Evolutionary conservation across 2,888 invertebrate genomes (phyloP), one percentile per base, ranked within the genome.

Genomic region (Drosophila neutralis): DNA sequence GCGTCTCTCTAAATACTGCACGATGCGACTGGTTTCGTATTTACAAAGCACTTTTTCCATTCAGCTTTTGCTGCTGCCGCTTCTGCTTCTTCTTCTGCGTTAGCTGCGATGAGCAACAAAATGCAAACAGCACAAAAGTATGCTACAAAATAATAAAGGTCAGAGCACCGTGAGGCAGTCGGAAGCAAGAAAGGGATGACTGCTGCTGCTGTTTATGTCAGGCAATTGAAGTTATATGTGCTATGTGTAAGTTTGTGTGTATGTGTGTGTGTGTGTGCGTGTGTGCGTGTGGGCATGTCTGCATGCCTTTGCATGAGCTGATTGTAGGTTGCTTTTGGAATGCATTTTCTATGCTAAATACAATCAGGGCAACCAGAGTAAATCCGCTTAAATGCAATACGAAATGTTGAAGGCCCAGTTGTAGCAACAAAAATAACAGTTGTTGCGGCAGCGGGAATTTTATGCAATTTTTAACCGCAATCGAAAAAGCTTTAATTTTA

Each of bases 11-110:
- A 85, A 85, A 87, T 87, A 87, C 83, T 76, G 74, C 61, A 81
- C 68, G 80, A 71, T 61, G 72, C 87, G 79, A 63, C 80, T 78
- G 70, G 71, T 66, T 80, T 73, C 83, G 67, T 87, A 87, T 89
- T 89, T 87, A 64, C 87, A 75, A 71, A 86, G 83, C 85, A 88
- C 86, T 85, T 83, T 87, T 85, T 73, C 73, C 62, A 69, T 76
- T 68, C 54, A 27, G 49, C 42, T 40, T 10, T 51, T 62, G 60
- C 51, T 29, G 29, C 18, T 51, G 31, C 63, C 38, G 51, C 49
- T 24, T 15, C 24, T 53, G 48, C 64, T 58, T 54, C 60, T 35
- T 52, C 48, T 54, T n/a, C n/a, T 40, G 13, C 56, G 21, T 51
- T 57, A 35, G 68, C 61, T 64, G 61, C 58, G 65, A 74, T 62